Evolutionary conservation across 1,140 invertebrate species (phyloP), one percentile per base, ranked within the genome.

Genomic region (Formica selysi): DNA sequence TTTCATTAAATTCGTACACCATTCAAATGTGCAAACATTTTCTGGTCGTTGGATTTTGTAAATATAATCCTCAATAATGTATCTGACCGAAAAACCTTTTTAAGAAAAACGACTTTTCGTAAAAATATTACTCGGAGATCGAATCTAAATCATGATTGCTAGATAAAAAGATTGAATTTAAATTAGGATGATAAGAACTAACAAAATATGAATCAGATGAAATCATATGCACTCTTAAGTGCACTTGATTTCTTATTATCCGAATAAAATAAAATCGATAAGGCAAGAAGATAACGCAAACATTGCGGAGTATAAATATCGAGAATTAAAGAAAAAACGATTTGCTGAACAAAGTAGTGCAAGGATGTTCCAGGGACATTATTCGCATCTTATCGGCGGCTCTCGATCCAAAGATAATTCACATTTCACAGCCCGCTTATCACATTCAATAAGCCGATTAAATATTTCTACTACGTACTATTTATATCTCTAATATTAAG

Each of bases 281-380:
- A 36, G 16, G 29, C n/a, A 22, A 7, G n/a, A 22, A 64, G 16
- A 36, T 38, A 26, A 44, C 22, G 5, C n/a, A 67, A 41, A 16
- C 2, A 41, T 67, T 13, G 11, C 4, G 8, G 19, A 32, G 4
- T 22, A 68, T 44, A 44, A 65, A 65, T 16, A 51, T 51, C 1
- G 4, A 51, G 48, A 11, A 65, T 26, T 19, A 16, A 51, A 19
- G 5, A 59, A 26, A n/a, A 22, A 22, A 59, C 4, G 1, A 22
- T 59, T 59, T 11, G 0, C 11, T 48, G 0, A 16, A 32, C 6
- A 32, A 22, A 13, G 10, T 6, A 79, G 36, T 65, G 44, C 13
- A 83, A 89, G 64, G 64, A 48, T 86, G 59, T n/a, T 73, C 26
- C 29, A 32, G 32, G 1, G 11, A 26, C 7, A 16, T 13, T 86